Evolutionary conservation across 2,113 vertebrate species (phyloP).

Genomic region (Ptilonorhynchus violaceus): DNA sequence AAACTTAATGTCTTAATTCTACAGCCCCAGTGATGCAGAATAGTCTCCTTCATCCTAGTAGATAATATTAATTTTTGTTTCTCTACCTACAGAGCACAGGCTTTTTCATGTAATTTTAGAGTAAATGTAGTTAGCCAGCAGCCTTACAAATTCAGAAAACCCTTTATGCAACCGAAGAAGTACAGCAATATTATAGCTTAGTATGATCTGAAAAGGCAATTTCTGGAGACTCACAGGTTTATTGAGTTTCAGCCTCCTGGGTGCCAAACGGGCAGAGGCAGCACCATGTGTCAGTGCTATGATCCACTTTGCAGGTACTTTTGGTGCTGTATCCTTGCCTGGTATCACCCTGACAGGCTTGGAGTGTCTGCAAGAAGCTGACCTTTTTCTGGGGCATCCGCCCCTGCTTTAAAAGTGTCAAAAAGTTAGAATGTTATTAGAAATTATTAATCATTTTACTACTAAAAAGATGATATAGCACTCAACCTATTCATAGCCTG

Average conservation of each 20-base stretch:
- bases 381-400: background rate
- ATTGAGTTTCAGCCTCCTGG: background rate
- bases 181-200: background rate
- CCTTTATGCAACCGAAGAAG: background rate
- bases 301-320: background rate
- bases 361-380: fast-evolving
- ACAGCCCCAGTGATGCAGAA: background rate
- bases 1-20: background rate
- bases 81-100: background rate
- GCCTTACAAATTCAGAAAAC: background rate
- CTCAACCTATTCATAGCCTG: background rate
- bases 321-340: fast-evolving
- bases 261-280: background rate
- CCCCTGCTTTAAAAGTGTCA: background rate
- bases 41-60: background rate
- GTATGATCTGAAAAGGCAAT: background rate
- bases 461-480: background rate
- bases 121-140: background rate
- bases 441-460: background rate
- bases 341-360: background rate
- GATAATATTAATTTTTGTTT: background rate
- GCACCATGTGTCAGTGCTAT: background rate
- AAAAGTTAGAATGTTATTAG: background rate
- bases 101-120: background rate
- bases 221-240: background rate